A percentile compares a stretch with the other conserved stretches of the same genome.
phyloP scores from a whole-genome alignment of 2,113 vertebrate genomes.

The Gymnarchus niloticus region DNA sequence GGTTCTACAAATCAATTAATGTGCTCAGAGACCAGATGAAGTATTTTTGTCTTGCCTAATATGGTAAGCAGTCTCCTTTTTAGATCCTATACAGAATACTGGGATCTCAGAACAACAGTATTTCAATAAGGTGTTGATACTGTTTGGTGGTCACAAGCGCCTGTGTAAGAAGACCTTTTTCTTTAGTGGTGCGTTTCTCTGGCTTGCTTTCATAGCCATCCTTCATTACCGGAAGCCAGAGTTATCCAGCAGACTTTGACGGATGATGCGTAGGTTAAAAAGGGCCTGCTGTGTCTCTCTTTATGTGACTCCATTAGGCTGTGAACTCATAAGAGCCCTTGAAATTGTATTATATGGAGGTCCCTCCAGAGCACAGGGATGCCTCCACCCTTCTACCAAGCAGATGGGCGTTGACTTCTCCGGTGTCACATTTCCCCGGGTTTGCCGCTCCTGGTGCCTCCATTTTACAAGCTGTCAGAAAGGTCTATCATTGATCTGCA shows the following conservation, averaged over 20 bases:
- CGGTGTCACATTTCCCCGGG: conserved; percentile 53
- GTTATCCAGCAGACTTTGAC: not conserved
- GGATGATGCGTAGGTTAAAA: not conserved
- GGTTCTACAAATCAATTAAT: not conserved
- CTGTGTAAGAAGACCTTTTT: not conserved
- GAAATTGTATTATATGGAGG: conserved; percentile 13
- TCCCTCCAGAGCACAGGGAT: conserved; percentile 4
- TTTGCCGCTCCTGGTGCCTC: conserved; percentile 38
- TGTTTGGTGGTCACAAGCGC: not conserved
- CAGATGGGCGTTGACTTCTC: conserved; percentile 37
- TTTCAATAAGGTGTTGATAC: not conserved
- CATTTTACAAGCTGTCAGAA: conserved; percentile 31
- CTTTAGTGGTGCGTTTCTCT: not conserved
- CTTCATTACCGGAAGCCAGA: not conserved
- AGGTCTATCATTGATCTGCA: conserved; percentile 46
- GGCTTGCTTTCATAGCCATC: too few species aligned
- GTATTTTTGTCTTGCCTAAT: not conserved
- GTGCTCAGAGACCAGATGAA: not conserved
- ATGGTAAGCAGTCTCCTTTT: not conserved
- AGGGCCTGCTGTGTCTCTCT: not conserved
- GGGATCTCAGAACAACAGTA: not conserved
- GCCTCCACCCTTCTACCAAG: conserved; percentile 18
- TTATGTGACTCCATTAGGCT: conserved; percentile 7
- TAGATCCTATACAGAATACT: not conserved
- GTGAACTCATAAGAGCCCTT: not conserved